Evolutionary conservation across 2,113 vertebrate genomes (phyloP), one percentile per base, ranked within the genome.

Genomic region (Elephas maximus): DNA sequence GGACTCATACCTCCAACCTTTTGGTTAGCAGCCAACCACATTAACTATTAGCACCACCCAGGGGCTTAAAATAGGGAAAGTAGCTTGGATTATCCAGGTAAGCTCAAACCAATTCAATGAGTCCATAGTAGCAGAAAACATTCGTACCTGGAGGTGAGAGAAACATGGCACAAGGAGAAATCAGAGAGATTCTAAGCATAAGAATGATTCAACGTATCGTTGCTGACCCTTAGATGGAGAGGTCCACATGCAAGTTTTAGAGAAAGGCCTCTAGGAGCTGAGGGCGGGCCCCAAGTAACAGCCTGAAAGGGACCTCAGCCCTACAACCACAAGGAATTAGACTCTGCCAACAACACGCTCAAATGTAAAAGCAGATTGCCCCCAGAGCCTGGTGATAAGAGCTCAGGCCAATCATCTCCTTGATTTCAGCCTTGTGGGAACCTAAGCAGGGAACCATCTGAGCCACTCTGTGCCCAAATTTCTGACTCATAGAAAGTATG

Each of bases 321-420:
- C 11, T 8, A 21, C 2, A 37, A 15, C 11, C 15, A n/a, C 60
- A 0, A 26, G 44, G 6, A 45, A 4, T 2, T 45, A 2, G n/a
- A 18, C 5, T 69, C 28, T 90, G 20, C 4, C n/a, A 18, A 23
- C 2, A 17, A 14, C 17, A 44, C 33, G 37, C 7, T 30, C 12
- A 18, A 44, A 6, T 5, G 9, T 33, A 26, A 10, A 12, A 73
- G 26, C 69, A 30, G 9, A 4, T 6, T 69, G 10, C 6, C 8
- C 48, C 10, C 26, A 60, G 21, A 3, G 12, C 12, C 23, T 87
- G 28, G 30, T 26, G 1, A 2, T 48, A 48, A 26, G 76, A 26
- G 8, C 60, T 18, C 45, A 44, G 9, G 51, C 7, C n/a, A n/a
- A 18, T 24, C 4, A 9, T n/a, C 9, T 20, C n/a, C 26, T 44